phyloP scores from a whole-genome alignment of 2,797 vertebrate genomes.

The Meda fulgida region DNA sequence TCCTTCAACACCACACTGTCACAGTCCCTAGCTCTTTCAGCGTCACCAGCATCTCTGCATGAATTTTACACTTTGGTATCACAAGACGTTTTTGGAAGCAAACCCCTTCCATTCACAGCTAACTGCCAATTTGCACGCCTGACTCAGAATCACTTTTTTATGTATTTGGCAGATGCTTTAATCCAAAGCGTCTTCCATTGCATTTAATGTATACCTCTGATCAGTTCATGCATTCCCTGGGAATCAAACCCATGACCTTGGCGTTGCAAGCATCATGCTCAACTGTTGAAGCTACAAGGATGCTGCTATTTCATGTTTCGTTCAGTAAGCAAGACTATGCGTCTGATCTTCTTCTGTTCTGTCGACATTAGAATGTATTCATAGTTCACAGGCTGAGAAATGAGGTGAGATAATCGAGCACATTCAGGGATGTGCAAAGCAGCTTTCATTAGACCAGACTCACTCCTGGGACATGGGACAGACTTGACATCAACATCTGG shows the following conservation, averaged over 20 bases:
- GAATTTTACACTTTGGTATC: constrained; percentile 55
- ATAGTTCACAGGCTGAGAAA: not conserved
- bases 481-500: not conserved
- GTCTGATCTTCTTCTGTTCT: not conserved
- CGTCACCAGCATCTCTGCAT: constrained; percentile 21
- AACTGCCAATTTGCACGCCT: constrained; percentile 44
- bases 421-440: constrained; percentile 16
- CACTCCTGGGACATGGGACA: not conserved
- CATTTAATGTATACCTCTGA: not conserved
- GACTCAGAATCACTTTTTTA: constrained; percentile 20
- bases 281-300: not conserved
- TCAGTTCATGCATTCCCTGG: not conserved
- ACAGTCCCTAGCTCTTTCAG: constrained; percentile 29
- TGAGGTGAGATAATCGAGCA: not conserved
- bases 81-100: constrained; percentile 48
- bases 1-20: constrained; percentile 34
- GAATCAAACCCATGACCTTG: not conserved
- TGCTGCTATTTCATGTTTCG: not conserved
- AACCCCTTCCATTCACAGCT: constrained; percentile 41
- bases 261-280: not conserved
- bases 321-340: not conserved
- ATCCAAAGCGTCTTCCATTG: not conserved
- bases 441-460: constrained; percentile 11
- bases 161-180: not conserved
- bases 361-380: not conserved